phyloP scores from a whole-genome alignment of 1,140 invertebrate species.

The Leucophenga varia region DNA sequence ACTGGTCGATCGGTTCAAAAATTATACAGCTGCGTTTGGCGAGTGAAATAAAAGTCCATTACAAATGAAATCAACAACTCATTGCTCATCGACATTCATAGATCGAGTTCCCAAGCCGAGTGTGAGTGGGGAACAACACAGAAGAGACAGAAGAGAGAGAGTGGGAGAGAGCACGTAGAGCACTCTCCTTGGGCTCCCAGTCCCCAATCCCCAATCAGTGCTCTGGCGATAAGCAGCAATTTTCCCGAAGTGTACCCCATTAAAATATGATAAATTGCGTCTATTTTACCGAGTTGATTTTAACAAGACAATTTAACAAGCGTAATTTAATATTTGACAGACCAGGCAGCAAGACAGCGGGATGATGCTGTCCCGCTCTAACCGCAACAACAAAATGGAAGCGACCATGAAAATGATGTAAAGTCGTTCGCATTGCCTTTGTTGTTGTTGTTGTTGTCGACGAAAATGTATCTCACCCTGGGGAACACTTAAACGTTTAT shows the following conservation, averaged over 20 bases:
- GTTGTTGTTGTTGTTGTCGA: slow-evolving; percentile 15
- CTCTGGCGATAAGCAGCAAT: slow-evolving; percentile 41
- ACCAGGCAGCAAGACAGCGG: slow-evolving; percentile 29
- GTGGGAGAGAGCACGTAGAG: too few species aligned
- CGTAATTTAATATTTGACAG: slow-evolving; percentile 56
- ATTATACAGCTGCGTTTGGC: too few species aligned
- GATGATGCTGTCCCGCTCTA: slow-evolving; percentile 17
- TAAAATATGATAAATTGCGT: slow-evolving; percentile 56
- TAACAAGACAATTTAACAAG: slow-evolving; percentile 56
- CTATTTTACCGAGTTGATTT: slow-evolving; percentile 55
- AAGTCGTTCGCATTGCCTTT: slow-evolving; percentile 33
- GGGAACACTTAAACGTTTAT: slow-evolving; percentile 50
- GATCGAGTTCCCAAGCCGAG: too few species aligned
- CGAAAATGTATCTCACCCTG: slow-evolving; percentile 53
- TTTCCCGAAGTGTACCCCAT: slow-evolving; percentile 45
- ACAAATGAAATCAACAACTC: slow-evolving; percentile 28
- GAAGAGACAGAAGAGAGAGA: not conserved
- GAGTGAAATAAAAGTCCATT: not conserved
- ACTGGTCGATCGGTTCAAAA: too few species aligned
- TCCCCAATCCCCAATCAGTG: slow-evolving; percentile 13
- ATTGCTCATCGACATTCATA: slow-evolving; percentile 44
- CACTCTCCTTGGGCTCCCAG: too few species aligned
- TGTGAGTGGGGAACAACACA: too few species aligned
- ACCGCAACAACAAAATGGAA: slow-evolving; percentile 47
- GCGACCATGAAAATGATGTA: slow-evolving; percentile 52